phyloP scores from a whole-genome alignment of 2,113 vertebrate species.

The Regulus satrapa region DNA sequence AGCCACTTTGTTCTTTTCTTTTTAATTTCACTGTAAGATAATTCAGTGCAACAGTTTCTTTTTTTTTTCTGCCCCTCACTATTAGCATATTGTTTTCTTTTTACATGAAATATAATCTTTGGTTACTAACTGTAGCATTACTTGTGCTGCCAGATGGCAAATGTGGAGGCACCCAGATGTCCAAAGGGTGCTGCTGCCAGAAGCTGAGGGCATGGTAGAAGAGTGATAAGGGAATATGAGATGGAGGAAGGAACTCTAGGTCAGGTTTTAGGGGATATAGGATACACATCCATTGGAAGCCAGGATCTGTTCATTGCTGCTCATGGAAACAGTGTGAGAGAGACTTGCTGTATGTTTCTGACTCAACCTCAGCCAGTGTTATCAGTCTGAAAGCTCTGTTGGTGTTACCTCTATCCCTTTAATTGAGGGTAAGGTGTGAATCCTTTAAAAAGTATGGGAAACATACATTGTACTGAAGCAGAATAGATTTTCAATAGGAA shows the following conservation, averaged over 20 bases:
- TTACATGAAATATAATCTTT: not conserved
- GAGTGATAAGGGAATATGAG: not conserved
- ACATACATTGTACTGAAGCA: not conserved
- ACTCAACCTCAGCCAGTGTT: not conserved
- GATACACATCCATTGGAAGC: not conserved
- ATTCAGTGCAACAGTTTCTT: not conserved
- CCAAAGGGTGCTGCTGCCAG: not conserved
- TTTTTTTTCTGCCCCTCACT: not conserved
- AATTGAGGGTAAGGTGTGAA: not conserved
- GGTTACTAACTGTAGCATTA: fast-evolving
- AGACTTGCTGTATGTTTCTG: not conserved
- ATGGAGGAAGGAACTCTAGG: not conserved
- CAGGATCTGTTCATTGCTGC: not conserved
- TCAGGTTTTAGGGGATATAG: not conserved
- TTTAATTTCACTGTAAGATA: not conserved
- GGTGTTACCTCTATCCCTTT: not conserved
- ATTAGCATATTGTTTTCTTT: not conserved
- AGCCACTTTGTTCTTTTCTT: not conserved
- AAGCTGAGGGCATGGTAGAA: not conserved
- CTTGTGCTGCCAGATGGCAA: not conserved
- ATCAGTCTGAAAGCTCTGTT: not conserved
- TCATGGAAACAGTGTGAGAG: not conserved
- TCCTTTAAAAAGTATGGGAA: not conserved
- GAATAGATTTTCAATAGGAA: not conserved
- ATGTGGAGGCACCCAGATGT: not conserved